A percentile compares a stretch with the other conserved stretches of the same genome.
Conservation (phyloP, 2,888 invertebrate species). For the Epinotia nisella region DNA sequence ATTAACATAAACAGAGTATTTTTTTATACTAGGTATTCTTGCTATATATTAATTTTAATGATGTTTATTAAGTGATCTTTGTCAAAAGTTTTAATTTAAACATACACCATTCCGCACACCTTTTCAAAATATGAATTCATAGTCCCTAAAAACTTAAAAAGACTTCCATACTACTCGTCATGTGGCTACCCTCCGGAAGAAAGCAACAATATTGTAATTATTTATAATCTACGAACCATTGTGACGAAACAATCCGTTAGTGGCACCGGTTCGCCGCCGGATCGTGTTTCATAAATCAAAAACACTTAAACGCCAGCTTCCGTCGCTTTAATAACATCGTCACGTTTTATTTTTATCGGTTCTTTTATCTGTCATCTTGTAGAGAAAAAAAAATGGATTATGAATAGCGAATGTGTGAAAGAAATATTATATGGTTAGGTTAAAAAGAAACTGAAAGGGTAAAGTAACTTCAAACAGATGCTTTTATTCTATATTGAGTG, state of each 20-base stretch:
- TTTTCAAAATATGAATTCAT: neutral
- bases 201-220: constrained; percentile 19
- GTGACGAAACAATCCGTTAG: constrained; percentile 31
- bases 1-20: neutral
- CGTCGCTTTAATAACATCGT: constrained; percentile 43
- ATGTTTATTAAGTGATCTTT: too few species aligned
- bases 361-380: constrained; percentile 42
- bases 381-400: constrained; percentile 37
- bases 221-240: constrained; percentile 37
- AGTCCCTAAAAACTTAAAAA: neutral
- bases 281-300: constrained; percentile 42
- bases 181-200: constrained; percentile 23
- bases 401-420: constrained; percentile 41
- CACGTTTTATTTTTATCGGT: constrained; percentile 41
- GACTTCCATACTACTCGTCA: neutral
- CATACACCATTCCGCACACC: too few species aligned
- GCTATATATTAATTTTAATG: too few species aligned
- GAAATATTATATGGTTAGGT: constrained; percentile 24
- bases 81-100: too few species aligned
- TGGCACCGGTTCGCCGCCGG: constrained; percentile 17
- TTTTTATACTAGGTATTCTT: too few species aligned
- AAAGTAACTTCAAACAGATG: constrained; percentile 33
- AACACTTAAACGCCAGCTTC: constrained; percentile 43
- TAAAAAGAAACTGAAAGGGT: constrained; percentile 13
- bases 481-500: neutral